Evolutionary conservation across 1,140 invertebrate species (phyloP).

Genomic region (Bombus confusus): DNA sequence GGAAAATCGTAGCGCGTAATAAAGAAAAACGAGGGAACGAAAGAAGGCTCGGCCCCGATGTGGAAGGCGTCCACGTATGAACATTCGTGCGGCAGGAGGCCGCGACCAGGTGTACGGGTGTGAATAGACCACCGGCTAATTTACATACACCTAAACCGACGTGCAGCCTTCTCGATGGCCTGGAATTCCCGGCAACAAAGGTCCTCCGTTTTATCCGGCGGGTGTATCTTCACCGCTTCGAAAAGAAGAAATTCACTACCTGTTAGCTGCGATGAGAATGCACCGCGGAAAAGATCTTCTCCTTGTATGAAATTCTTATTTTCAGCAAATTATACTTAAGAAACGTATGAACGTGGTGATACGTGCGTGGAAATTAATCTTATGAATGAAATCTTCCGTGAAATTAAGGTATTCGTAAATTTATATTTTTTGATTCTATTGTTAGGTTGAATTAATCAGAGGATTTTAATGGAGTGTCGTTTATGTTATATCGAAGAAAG

Average conservation of each 20-base stretch:
- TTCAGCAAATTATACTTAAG: background rate
- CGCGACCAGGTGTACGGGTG: constrained; percentile 62
- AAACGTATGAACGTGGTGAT: background rate
- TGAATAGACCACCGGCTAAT: constrained; percentile 69
- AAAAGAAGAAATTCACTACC: constrained; percentile 42
- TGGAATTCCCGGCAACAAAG: constrained; percentile 58
- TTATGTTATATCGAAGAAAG: background rate
- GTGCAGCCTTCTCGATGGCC: constrained; percentile 35
- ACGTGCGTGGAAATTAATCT: background rate
- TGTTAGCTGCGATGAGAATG: constrained; percentile 21
- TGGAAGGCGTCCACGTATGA: constrained; percentile 46
- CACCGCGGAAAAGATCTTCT: background rate
- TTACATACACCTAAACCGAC: constrained; percentile 67
- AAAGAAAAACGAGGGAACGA: background rate
- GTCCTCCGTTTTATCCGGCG: constrained; percentile 50
- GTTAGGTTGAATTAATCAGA: background rate
- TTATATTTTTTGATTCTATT: background rate
- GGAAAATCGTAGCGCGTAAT: background rate
- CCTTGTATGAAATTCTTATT: background rate
- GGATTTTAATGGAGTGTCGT: too few species aligned
- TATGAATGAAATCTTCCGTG: background rate
- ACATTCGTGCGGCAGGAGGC: constrained; percentile 64
- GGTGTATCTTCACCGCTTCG: constrained; percentile 24
- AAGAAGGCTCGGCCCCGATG: background rate
- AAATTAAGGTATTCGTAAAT: background rate